Evolutionary conservation across 2,888 invertebrate genomes (phyloP), one percentile per base, ranked within the genome.

Genomic region (Tachystola acroxantha): DNA sequence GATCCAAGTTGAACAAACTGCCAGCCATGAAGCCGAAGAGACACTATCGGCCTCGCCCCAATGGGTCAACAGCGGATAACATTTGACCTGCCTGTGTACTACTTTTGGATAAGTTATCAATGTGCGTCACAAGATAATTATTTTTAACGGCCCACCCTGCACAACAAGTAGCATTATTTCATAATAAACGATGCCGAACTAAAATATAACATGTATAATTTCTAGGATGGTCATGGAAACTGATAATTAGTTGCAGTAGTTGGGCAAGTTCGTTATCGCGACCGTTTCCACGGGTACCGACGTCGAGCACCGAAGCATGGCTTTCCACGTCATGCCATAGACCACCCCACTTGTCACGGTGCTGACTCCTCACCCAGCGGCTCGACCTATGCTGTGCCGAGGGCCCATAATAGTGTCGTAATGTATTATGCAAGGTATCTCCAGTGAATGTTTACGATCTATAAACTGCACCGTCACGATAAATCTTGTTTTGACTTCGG

Each of bases 281-380:
- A 49, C 53, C 47, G 57, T 70, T 73, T 71, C 74, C 73, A 73
- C 61, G 62, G 59, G 56, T 55, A 55, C 48, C 51, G 32, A 44
- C 36, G 61, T 53, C 44, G 61, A 46, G 64, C 79, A 78, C 49
- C 78, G 72, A 64, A 71, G 75, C 84, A 77, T 84, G 54, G 66
- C 77, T 69, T 63, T 64, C 55, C 64, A 71, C 65, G 65, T 69
- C 74, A 76, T 74, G 71, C 70, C 79, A 75, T 81, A 78, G 74
- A 71, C 76, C 77, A 84, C 85, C 84, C 84, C 64, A 77, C 73
- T 69, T 76, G 85, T 84, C 68, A 84, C 82, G 81, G 77, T 84
- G 70, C 53, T 79, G 75, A 51, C 52, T 74, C 57, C 16, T 59
- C 53, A 46, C 53, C 46, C 50, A 46, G 37, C 37, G 43, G 11